Evolutionary conservation across 1,140 invertebrate genomes (phyloP).

Genomic region (Calosoma granatense): DNA sequence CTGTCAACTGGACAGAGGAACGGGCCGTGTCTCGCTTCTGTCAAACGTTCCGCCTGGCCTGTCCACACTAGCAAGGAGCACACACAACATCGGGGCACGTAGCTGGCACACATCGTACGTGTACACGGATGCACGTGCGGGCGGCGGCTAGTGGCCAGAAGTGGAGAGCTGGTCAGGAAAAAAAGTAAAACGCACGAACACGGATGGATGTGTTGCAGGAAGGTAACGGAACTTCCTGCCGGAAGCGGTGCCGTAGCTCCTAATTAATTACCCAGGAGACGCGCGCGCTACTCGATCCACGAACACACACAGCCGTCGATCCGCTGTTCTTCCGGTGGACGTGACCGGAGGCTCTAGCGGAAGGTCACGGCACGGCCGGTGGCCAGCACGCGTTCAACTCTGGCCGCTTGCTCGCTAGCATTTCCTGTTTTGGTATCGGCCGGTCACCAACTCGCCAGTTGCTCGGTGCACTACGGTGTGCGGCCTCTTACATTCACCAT

Average conservation of each 20-base stretch:
- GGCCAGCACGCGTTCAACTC: not conserved
- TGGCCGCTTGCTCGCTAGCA: not conserved
- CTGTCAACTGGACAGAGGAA: not conserved
- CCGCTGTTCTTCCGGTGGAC: not conserved
- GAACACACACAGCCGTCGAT: not conserved
- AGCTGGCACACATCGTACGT: not conserved
- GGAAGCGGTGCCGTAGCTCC: not conserved
- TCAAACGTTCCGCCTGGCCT: not conserved
- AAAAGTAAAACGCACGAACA: too few species aligned
- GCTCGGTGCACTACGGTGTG: too few species aligned
- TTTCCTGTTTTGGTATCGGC: not conserved
- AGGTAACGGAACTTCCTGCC: not conserved
- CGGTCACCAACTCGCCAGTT: not conserved
- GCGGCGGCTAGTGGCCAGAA: too few species aligned
- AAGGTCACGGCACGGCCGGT: not conserved
- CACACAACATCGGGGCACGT: not conserved
- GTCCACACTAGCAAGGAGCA: not conserved
- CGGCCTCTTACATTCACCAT: too few species aligned
- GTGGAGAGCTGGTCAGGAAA: too few species aligned
- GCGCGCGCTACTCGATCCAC: not conserved
- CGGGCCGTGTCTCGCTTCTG: conserved; percentile 2
- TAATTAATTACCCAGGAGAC: not conserved
- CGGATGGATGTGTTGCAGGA: too few species aligned
- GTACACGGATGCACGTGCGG: not conserved
- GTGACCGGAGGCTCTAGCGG: not conserved